Base-by-base conservation (phyloP, 2,113 vertebrate species). In the Nicator chloris region DNA sequence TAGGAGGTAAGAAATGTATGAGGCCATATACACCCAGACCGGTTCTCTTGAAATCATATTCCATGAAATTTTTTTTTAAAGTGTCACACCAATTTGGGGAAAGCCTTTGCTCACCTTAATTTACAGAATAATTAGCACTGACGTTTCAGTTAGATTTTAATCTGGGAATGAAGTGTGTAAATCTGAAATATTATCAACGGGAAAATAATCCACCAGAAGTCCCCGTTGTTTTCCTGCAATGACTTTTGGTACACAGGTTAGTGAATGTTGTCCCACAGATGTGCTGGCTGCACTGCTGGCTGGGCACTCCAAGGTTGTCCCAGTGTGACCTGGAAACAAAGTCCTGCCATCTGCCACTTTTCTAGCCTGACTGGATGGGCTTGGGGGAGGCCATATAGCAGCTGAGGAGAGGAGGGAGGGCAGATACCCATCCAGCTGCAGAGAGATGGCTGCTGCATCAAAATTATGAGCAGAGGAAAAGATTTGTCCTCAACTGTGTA, bases 271-370 rank as follows among this genome's bases (percentile, higher is more conserved):
- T 80, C 49, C 27, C 83, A 70, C 30, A 59, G 61, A 27, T 21
- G 14, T 28, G 35, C 21, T 37, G 15, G 50, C 45, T 72, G n/a
- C 14, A 17, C 21, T 15, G 68, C 49, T 72, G 49, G 39, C 47
- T 54, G 18, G 10, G 7, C 0, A 0, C 78, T 56, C 50, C 4
- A 4, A 24, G 5, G 18, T 3, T 51, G 15, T 61, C n/a, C 22
- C 7, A 0, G 2, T 9, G 12, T 7, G 12, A 49, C 26, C 56
- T 15, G 27, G 73, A 42, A 71, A 68, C 30, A 45, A 31, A 81
- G 7, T 1, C 2, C 20, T n/a, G 37, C 10, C 21, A 2, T n/a
- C 23, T 50, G 31, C 22, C 75, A 10, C 18, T 59, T 50, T 57
- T 84, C 64, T 50, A 28, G 66, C 44, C 51, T 44, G 42, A 20